Evolutionary conservation across 2,888 invertebrate genomes (phyloP), one percentile per base, ranked within the genome.

Genomic region (Platycnemis pennipes): DNA sequence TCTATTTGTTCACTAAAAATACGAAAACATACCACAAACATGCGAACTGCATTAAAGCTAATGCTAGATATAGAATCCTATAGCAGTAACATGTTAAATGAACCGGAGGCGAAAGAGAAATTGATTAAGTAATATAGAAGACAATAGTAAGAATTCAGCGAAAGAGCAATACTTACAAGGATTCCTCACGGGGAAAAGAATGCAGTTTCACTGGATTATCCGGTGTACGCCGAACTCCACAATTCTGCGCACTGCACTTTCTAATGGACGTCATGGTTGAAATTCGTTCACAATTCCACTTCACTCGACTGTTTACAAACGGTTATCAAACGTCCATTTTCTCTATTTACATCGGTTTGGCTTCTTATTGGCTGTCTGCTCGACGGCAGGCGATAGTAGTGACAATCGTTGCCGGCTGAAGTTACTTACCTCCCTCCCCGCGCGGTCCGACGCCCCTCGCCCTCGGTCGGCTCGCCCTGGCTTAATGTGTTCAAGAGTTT

Each of bases 101-200:
- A 63, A 63, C 63, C 63, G 2, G 63, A 63, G 63, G n/a, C 26
- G 63, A 63, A 63, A 63, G 63, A 63, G 22, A 63, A 13, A 22
- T 56, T 56, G 56, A 56, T 63, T 26, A 63, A 63, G 63, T 63
- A 26, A 63, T 63, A 26, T 1, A 63, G 63, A 63, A 63, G 63
- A 26, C 63, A 26, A 63, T 22, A 63, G n/a, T 56, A 56, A 56
- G 56, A 56, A 22, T 13, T 56, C 56, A 56, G 56, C 56, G 56
- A 63, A 63, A 63, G 26, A 63, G 63, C 26, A 63, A 63, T 63
- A 63, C 63, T 63, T 63, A 63, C 63, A 63, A 63, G 63, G 63
- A 63, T 63, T 63, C 63, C 63, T 63, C 63, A 63, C 63, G 63
- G n/a, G 63, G 63, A 63, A 63, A 63, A 63, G 63, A 63, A 63